Base-by-base conservation (phyloP, 2,113 vertebrate genomes). In the Ammodytes dubius region DNA sequence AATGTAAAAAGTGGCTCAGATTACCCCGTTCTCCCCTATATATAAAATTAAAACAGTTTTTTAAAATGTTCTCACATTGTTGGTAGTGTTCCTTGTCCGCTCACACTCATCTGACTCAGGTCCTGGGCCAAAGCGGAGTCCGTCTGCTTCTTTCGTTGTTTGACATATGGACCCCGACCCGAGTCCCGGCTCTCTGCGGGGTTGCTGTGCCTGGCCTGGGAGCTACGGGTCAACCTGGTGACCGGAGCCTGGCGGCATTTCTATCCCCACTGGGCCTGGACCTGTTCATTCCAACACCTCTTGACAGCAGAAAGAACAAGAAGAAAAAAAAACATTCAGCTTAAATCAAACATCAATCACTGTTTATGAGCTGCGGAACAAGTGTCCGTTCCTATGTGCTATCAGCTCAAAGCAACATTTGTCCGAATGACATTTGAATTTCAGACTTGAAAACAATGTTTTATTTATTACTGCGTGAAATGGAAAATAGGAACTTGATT, bases 61-160 rank as follows among this genome's bases (percentile, higher is more conserved):
- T 27, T 27, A 27, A 27, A 27, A 27, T 39, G 13, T 81, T 35
- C 89, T 90, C 66, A 96, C 95, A 94, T 80, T 12, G 74, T 4
- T 47, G 50, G 13, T 2, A 72, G 64, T 19, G 39, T 15, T 5
- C 90, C 82, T 76, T 77, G 90, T 47, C 88, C 87, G 4, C 84
- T 94, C 61, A 95, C 91, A 17, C 87, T 94, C 93, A 95, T 94
- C 64, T 89, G 92, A 72, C 94, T 90, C 59, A 95, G 94, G 63
- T 94, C 91, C 78, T 92, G 81, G 4, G 85, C 89, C 81, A 95
- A 70, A 57, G 83, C 87, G 0, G 92, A 85, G 60, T 93, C 89
- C 0, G 88, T 70, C 37, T 85, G 87, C 76, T 89, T 94, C 67
- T 76, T 89, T 14, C 72, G 85, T 17, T 86, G 90, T 70, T 89